These are phyloP conservation scores for Microplitis mediator DNA, from an alignment of 1,140 invertebrate species.

Conservation along the genomic window DNA sequence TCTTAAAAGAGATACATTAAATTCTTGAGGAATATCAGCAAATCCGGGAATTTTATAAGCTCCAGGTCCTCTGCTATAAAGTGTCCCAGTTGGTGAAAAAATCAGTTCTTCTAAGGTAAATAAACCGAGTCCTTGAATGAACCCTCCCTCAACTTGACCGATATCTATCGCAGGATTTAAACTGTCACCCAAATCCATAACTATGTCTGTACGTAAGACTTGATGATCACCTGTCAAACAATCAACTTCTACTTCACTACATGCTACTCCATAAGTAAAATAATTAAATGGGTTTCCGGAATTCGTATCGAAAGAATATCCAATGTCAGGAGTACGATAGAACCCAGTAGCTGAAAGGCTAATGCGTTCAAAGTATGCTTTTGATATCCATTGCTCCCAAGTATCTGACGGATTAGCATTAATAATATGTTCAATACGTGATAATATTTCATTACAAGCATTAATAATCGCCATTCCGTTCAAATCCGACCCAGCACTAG, in stretches of 20 bases:
- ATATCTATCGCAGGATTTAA: constrained; percentile 96
- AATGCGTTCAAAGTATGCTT: constrained; percentile 81
- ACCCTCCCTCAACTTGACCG: constrained; percentile 94
- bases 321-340: constrained; percentile 80
- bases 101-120: constrained; percentile 90
- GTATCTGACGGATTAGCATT: constrained; percentile 77
- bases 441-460: constrained; percentile 80
- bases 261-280: constrained; percentile 80
- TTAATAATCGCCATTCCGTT: constrained; percentile 93
- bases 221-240: constrained; percentile 88
- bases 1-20: constrained; percentile 91
- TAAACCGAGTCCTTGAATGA: constrained; percentile 91
- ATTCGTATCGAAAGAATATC: constrained; percentile 76
- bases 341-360: constrained; percentile 87
- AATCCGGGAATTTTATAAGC: constrained; percentile 93
- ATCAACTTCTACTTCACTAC: constrained; percentile 85
- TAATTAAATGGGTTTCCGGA: constrained; percentile 78
- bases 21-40: constrained; percentile 86
- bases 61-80: constrained; percentile 87
- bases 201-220: constrained; percentile 85
- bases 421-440: constrained; percentile 79
- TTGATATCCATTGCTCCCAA: constrained; percentile 86
- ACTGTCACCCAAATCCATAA: constrained; percentile 93
- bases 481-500: constrained; percentile 88
- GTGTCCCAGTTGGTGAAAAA: constrained; percentile 80